Base-by-base conservation (phyloP, 1,140 invertebrate species). In the Pseudomyrmex concolor region DNA sequence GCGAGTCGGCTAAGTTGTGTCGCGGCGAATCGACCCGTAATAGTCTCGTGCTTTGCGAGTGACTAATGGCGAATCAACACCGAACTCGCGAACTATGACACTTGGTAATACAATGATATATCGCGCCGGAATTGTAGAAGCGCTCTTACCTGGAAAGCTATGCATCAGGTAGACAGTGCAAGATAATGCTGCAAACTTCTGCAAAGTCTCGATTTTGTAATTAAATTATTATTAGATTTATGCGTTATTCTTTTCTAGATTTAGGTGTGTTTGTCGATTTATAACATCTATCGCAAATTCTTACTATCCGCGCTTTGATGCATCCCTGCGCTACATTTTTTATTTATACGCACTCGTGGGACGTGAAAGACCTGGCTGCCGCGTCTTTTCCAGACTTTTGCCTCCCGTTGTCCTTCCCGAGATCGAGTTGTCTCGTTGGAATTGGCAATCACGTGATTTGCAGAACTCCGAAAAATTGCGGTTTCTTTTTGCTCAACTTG, bases 31-130 rank as follows among this genome's bases (percentile, higher is more conserved):
- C 17, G 25, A 63, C 12, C 43, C 22, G 60, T 7, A 63, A 43
- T n/a, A 13, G 17, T 45, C 4, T 4, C 45, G 59, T 22, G 34
- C 34, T 34, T 45, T 12, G 22, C 45, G 59, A 54, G 17, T 77
- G 60, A 67, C 17, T 55, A 55, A 77, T 45, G 63, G 17, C 48
- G 48, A 77, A 67, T 67, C 63, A 68, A 68, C 74, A 67, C 10
- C 50, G 63, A 68, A 55, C 25, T 55, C 48, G 9, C n/a, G 10
- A 13, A 34, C 34, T 19, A 15, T 64, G 48, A 54, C 60, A 13
- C 60, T 10, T 25, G 59, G 7, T 51, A 64, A 76, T 76, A 7
- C 25, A 50, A 67, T 22, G 62, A 67, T 67, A 17, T 12, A 78
- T 68, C 9, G 51, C 72, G 72, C 55, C 15, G 25, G 50, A 67